A percentile compares a stretch with the other conserved stretches of the same genome.
These are phyloP conservation scores for Eulimnadia texana DNA, from an alignment of 1,140 invertebrate genomes.

Conservation along the genomic window DNA sequence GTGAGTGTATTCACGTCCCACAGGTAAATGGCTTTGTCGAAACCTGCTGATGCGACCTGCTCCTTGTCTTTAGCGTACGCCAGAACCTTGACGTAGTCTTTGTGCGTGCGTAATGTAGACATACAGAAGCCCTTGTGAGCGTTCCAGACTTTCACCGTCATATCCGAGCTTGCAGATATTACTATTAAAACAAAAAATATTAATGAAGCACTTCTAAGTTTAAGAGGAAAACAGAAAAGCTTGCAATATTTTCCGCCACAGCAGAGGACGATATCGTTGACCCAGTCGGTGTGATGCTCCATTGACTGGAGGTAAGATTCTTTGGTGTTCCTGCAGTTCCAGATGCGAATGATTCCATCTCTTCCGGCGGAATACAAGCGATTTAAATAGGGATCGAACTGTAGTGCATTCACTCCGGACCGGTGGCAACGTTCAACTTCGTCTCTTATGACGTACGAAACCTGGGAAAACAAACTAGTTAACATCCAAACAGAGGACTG, in stretches of 20 bases:
- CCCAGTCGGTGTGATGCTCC: conserved; percentile 99
- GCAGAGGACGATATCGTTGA: conserved; percentile 96
- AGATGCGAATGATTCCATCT: conserved; percentile 95
- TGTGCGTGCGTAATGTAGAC: conserved; percentile 92
- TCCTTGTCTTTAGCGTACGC: conserved; percentile 98
- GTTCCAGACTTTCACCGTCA: conserved; percentile 99
- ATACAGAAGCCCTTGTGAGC: conserved; percentile 98
- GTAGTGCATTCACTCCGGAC: conserved; percentile 89
- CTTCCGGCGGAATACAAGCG: conserved; percentile 93
- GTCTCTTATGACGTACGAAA: conserved; percentile 96
- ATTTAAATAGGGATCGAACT: conserved; percentile 73
- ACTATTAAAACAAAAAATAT: conserved; percentile 42
- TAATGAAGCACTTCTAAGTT: conserved; percentile 4
- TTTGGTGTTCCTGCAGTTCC: conserved; percentile 53
- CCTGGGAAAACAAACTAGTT: conserved; percentile 37
- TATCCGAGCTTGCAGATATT: conserved; percentile 97
- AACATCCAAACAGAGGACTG: not conserved
- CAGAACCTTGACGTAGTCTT: conserved; percentile 95
- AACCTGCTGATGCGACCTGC: conserved; percentile 89
- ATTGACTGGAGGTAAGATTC: conserved; percentile 87
- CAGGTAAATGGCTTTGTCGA: conserved; percentile 92
- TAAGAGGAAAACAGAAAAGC: not conserved
- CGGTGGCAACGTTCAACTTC: conserved; percentile 85
- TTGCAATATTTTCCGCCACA: conserved; percentile 85
- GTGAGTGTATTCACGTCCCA: conserved; percentile 99